Percentiles rank a stretch among this genome's conserved stretches.
Evolutionary conservation across 2,113 vertebrate species (phyloP).

Genomic region (Campylomormyrus numenius): DNA sequence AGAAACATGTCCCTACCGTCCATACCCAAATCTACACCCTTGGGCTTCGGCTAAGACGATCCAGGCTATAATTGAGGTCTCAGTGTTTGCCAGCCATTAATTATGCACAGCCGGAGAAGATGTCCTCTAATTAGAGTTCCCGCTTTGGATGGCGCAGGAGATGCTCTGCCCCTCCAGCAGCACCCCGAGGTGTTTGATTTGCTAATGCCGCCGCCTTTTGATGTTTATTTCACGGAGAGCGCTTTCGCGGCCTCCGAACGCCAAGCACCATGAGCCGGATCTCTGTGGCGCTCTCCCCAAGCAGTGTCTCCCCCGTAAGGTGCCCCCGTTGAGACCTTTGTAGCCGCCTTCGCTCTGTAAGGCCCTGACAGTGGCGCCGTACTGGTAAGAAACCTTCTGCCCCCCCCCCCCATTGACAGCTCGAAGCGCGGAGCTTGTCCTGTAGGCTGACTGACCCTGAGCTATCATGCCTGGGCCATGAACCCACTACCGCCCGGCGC

Average conservation of each 20-base stretch:
- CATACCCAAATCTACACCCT: neutral
- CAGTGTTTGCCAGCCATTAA: constrained; percentile 5
- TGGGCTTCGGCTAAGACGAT: neutral
- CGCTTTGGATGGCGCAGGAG: neutral
- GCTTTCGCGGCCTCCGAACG: neutral
- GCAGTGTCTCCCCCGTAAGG: too few relatives aligned
- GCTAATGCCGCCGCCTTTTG: constrained; percentile 6
- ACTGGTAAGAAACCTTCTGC: neutral
- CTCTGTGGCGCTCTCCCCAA: neutral
- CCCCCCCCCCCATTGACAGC: too few relatives aligned
- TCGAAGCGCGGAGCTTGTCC: neutral
- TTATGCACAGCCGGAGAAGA: constrained; percentile 3
- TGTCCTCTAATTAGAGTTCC: constrained; percentile 1
- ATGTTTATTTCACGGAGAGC: constrained; percentile 7
- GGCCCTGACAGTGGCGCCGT: neutral
- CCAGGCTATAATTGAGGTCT: constrained; percentile 6
- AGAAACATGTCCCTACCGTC: neutral
- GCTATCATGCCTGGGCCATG: neutral
- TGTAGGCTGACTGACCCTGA: neutral
- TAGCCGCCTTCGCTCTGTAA: neutral
- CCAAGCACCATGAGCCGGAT: too few relatives aligned
- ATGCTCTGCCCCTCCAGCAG: neutral
- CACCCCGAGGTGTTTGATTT: neutral
- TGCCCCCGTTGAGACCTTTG: neutral
- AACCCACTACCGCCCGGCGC: neutral